Percentiles rank a stretch among this genome's conserved stretches.
These are phyloP conservation scores for Solenodon paradoxus DNA, from an alignment of 2,113 vertebrate species.

Conservation along the genomic window DNA sequence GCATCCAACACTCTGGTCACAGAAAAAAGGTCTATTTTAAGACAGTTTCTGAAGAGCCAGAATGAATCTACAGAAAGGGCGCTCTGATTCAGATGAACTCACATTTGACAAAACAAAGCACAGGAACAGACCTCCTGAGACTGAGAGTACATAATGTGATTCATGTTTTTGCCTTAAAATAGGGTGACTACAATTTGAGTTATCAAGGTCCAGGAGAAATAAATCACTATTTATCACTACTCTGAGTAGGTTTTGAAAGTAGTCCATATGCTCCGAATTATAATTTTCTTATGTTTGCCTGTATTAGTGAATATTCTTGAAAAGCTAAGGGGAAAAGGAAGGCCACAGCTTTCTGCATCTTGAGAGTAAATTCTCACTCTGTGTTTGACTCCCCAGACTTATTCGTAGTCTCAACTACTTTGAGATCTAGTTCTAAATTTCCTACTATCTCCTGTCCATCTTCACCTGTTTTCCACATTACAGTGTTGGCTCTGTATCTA, in stretches of 20 bases:
- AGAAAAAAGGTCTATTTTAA: not conserved
- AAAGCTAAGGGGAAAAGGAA: not conserved
- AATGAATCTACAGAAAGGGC: not conserved
- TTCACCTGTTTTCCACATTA: not conserved
- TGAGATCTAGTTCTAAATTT: slow-evolving; percentile 21
- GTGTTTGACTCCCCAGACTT: not conserved
- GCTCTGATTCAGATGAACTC: not conserved
- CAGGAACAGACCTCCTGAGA: too few relatives aligned
- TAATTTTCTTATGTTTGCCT: not conserved
- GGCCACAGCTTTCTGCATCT: not conserved
- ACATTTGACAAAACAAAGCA: not conserved
- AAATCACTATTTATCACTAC: not conserved
- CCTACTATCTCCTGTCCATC: not conserved
- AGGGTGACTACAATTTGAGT: not conserved
- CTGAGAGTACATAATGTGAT: not conserved
- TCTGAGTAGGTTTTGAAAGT: not conserved
- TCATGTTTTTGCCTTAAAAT: not conserved
- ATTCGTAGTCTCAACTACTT: not conserved
- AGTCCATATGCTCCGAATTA: not conserved
- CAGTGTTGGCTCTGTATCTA: not conserved
- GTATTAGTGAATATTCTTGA: not conserved
- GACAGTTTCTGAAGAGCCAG: too few relatives aligned
- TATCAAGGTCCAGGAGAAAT: not conserved
- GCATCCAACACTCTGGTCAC: not conserved
- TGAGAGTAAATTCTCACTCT: not conserved